Base-by-base conservation (phyloP, 1,140 invertebrate genomes). In the Coenobita brevimanus region DNA sequence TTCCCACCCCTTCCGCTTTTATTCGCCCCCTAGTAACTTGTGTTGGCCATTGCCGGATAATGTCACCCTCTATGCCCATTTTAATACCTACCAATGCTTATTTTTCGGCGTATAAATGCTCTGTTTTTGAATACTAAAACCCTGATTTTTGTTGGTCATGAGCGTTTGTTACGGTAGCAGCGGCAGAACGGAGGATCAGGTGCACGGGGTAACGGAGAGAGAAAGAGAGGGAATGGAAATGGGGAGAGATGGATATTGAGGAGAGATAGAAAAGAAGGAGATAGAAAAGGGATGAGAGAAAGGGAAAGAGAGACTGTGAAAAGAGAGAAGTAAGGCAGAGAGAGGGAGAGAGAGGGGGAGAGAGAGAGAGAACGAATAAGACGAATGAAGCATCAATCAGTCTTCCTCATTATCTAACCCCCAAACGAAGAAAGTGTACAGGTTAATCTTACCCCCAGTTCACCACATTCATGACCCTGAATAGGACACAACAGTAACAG, bases 121-220 rank as follows among this genome's bases (percentile, higher is more conserved):
- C 73, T 69, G 46, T 85, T 85, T 85, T 85, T 85, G 82, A 85
- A 85, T 85, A 85, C 82, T 36, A 85, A 85, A 30, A 46, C 33
- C 6, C 54, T 50, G 73, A 76, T 85, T 85, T 82, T 24, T 64
- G 80, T 24, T 46, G 62, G 38, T 41, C 46, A 43, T 82, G 3
- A 15, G 60, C 64, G 60, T 27, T 27, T 82, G 60, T 41, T 21
- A n/a, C n/a, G n/a, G n/a, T n/a, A n/a, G n/a, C n/a, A n/a, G n/a
- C n/a, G n/a, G n/a, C n/a, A n/a, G n/a, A n/a, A 46, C 33, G 73
- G 41, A 76, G 73, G 41, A 46, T 13, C 46, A 76, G 4, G 27
- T 6, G 73, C 33, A n/a, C 41, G 71, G 43, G 27, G 73, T 21
- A 41, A 75, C 27, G 73, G 24, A 43, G 27, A 27, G 41, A 43